Conservation (phyloP, 2,888 invertebrate genomes). For the Mayetiola destructor region DNA sequence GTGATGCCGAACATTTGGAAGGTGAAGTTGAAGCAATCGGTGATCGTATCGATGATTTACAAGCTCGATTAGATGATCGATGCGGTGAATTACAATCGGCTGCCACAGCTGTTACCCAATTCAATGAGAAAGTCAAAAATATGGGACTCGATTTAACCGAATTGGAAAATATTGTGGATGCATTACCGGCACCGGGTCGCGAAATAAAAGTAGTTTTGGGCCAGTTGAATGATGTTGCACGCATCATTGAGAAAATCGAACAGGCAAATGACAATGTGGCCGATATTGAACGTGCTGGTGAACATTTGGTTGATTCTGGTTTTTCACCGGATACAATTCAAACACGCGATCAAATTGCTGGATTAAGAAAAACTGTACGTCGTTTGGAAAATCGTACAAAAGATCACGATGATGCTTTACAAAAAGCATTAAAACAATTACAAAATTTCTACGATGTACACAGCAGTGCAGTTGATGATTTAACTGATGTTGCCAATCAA, state of each 20-base stretch:
- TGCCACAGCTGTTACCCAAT: conserved; percentile 71
- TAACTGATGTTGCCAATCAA: conserved; percentile 61
- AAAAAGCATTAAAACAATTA: conserved; percentile 58
- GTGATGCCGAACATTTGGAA: conserved; percentile 60
- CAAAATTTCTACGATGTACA: conserved; percentile 75
- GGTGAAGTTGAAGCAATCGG: conserved; percentile 64
- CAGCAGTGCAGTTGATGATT: conserved; percentile 57
- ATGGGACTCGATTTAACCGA: conserved; percentile 61
- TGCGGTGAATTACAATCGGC: conserved; percentile 70
- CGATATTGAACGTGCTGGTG: conserved; percentile 56
- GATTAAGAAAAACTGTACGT: conserved; percentile 61
- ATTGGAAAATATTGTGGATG: conserved; percentile 70
- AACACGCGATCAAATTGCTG: conserved; percentile 62
- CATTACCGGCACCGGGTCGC: conserved; percentile 72
- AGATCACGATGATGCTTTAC: conserved; percentile 63
- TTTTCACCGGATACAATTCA: conserved; percentile 71
- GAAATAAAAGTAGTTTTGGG: conserved; percentile 70
- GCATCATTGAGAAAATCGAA: conserved; percentile 51
- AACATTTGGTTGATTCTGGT: conserved; percentile 67
- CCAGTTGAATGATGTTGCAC: conserved; percentile 67
- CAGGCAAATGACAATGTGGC: conserved; percentile 49
- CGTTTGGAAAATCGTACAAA: conserved; percentile 68
- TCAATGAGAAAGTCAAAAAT: conserved; percentile 74
- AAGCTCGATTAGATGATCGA: conserved; percentile 61
- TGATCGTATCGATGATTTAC: conserved; percentile 62